Evolutionary conservation across 2,113 vertebrate species (phyloP), one percentile per base, ranked within the genome.

Genomic region (Chaenocephalus aceratus): DNA sequence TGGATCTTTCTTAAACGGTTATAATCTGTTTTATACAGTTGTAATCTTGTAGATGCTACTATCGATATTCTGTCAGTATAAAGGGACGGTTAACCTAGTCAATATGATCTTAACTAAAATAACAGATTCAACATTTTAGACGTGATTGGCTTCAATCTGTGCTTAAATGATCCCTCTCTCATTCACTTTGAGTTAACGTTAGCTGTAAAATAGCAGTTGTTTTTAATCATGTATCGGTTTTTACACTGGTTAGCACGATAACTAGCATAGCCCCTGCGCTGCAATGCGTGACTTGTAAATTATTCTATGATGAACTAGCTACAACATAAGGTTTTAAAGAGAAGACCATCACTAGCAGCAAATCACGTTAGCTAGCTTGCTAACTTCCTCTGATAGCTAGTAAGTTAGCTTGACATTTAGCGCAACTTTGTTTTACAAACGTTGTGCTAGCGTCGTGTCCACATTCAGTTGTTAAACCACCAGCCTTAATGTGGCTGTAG

Each of bases 361-460:
- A 41, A 15, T 34, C 49, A 58, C 60, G 66, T 72, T 68, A 83
- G 67, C 65, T 48, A 45, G 52, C 73, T 21, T 52, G 74, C 77
- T 76, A 82, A 88, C 86, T 75, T 61, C 49, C 72, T 59, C 65
- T 83, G 73, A 77, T 80, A 34, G 63, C 23, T 63, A 23, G 44
- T 59, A 9, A 36, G 61, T 41, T 67, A 62, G 73, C 81, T 60
- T 82, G 74, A 69, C 74, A 67, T 61, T 63, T 16, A 81, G 49
- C 62, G 58, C 11, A 51, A 73, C 34, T 75, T 49, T 23, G 30
- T 48, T 63, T 62, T 44, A 56, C 56, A 54, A 45, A 57, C 46
- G 21, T 72, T 36, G 45, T 65, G 15, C 41, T 62, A 10, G 34
- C 59, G 12, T 15, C 2, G 34, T 52, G 13, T 44, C 9, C 15